Base-by-base conservation (phyloP, 2,888 invertebrate genomes). In the Portevinia maculata region DNA sequence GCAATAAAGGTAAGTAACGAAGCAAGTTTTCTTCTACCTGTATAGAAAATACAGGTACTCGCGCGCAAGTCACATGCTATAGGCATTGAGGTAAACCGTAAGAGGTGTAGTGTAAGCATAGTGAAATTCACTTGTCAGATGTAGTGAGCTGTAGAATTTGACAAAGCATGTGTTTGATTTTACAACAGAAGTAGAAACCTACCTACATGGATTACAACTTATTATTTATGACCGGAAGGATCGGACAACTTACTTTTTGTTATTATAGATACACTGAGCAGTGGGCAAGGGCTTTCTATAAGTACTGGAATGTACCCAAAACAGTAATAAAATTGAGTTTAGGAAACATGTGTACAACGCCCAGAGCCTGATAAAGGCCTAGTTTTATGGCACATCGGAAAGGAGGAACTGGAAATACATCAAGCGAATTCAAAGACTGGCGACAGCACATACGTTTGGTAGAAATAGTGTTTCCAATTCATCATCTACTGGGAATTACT, bases 1-100 rank as follows among this genome's bases (percentile, higher is more conserved):
- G 39, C 21, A 60, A 24, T 65, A 60, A 76, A 71, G 64, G 65
- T 53, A 69, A 62, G 76, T 60, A 81, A 65, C 65, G 59, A 53
- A 70, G 64, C 81, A 32, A 71, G 81, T 76, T 78, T 83, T 71
- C 71, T 52, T 55, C 62, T 83, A 83, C 83, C 83, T 83, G 83
- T 83, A 13, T 65, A 34, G 39, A 70, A 46, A 57, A 55, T 67
- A 78, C 83, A 78, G 78, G 83, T 83, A 78, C 50, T 39, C 32
- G 21, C 15, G 15, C 24, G 5, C 24, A 24, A 2, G 24, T 24
- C 5, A 1, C 37, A n/a, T n/a, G 3, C 17, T 17, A 76, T 70
- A 79, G 75, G 81, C 65, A 81, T 71, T 73, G 60, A 67, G 65
- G 59, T 65, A 62, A 78, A 83, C 83, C 71, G 83, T 83, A 83